phyloP scores from a whole-genome alignment of 2,888 invertebrate species.

The Osedax fenrisi region DNA sequence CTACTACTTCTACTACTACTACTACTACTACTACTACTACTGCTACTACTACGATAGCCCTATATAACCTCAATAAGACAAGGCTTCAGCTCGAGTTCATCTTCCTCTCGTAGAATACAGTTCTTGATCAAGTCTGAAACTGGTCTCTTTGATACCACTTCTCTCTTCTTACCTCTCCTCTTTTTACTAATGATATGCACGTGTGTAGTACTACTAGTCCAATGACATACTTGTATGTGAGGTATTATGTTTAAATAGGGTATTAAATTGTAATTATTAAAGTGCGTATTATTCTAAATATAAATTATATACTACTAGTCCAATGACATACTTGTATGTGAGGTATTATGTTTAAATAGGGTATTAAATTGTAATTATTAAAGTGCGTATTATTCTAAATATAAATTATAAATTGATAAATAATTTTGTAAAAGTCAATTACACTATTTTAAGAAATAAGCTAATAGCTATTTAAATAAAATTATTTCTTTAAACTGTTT shows the following conservation, averaged over 20 bases:
- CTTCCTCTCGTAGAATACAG: neutral
- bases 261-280: too few relatives aligned
- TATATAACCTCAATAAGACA: neutral
- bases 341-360: too few relatives aligned
- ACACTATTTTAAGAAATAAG: too few relatives aligned
- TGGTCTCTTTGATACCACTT: neutral
- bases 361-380: too few relatives aligned
- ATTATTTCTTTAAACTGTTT: neutral
- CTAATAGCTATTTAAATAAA: too few relatives aligned
- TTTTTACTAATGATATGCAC: neutral
- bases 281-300: too few relatives aligned
- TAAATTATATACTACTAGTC: neutral
- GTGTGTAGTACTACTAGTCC: neutral
- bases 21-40: constrained; percentile 20
- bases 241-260: too few relatives aligned
- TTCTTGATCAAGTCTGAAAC: neutral
- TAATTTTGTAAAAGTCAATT: too few relatives aligned
- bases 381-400: too few relatives aligned
- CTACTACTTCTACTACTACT: constrained; percentile 26
- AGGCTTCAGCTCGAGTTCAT: neutral
- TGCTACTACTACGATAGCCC: constrained; percentile 4
- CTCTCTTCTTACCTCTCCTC: neutral
- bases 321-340: neutral
- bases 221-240: neutral
- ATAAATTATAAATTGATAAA: too few relatives aligned